phyloP scores from a whole-genome alignment of 2,888 invertebrate genomes.

The Linyphia triangularis region DNA sequence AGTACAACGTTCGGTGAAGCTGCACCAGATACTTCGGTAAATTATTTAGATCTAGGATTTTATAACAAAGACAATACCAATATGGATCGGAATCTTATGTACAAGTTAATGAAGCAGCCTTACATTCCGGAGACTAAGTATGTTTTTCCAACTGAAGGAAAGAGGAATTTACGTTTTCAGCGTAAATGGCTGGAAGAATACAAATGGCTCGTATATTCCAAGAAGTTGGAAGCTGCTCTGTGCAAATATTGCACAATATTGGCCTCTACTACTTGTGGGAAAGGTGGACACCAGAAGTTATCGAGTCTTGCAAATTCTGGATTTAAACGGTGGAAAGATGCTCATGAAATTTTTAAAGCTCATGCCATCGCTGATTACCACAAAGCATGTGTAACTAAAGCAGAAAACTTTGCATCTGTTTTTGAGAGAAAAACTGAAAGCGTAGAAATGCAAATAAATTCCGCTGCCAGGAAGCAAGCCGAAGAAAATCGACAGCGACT shows the following conservation, averaged over 20 bases:
- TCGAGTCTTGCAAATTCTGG: background rate
- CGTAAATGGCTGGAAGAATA: background rate
- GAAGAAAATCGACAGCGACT: background rate
- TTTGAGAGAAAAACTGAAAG: too few relatives aligned
- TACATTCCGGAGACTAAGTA: too few relatives aligned
- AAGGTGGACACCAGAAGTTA: background rate
- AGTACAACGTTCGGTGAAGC: too few relatives aligned
- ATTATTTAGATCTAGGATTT: too few relatives aligned
- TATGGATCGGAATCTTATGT: too few relatives aligned
- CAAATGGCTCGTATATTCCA: slow-evolving; percentile 2
- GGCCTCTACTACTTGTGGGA: background rate
- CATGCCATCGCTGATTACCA: slow-evolving; percentile 1
- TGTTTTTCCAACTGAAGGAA: too few relatives aligned
- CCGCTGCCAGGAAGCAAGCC: background rate
- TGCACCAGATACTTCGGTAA: too few relatives aligned
- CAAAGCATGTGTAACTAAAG: background rate
- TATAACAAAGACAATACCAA: too few relatives aligned
- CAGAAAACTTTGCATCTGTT: slow-evolving; percentile 7
- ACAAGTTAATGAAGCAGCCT: too few relatives aligned
- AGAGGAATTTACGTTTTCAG: too few relatives aligned
- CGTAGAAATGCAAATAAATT: background rate
- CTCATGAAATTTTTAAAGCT: background rate
- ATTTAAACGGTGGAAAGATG: slow-evolving; percentile 2
- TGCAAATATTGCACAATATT: slow-evolving; percentile 16
- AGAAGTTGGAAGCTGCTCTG: background rate